phyloP scores from a whole-genome alignment of 2,888 invertebrate species.

The Cheiracanthium punctorium region DNA sequence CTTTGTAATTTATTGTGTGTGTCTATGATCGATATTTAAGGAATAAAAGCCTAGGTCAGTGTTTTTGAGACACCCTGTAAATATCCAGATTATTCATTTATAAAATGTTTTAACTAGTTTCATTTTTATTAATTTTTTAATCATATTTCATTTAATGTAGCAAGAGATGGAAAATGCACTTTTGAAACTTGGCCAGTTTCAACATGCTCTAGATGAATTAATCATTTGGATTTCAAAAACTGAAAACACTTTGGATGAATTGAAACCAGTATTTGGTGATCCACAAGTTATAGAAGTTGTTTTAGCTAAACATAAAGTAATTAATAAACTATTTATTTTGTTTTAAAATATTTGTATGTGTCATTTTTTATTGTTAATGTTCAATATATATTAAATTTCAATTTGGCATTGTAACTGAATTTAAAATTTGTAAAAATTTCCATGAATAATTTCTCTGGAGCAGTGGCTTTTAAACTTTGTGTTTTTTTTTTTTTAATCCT shows the following conservation, averaged over 20 bases:
- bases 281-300: conserved; percentile 96
- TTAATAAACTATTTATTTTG: conserved; percentile 76
- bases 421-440: no score
- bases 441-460: no score
- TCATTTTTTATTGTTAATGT: not conserved
- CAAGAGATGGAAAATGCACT: conserved; percentile 94
- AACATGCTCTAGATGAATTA: conserved; percentile 95
- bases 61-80: no score
- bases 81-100: not conserved
- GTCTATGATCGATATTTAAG: no score
- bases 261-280: conserved; percentile 93
- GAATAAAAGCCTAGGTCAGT: no score
- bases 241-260: conserved; percentile 87
- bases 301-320: conserved; percentile 91
- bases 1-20: no score
- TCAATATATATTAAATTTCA: no score
- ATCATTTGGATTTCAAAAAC: conserved; percentile 96
- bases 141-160: conserved; percentile 36
- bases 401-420: no score
- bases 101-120: not conserved
- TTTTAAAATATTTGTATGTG: not conserved
- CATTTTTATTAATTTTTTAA: no score
- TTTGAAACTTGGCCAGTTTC: conserved; percentile 95
- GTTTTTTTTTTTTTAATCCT: no score
- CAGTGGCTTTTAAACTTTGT: no score